Evolutionary conservation across 2,797 vertebrate genomes (phyloP), one percentile per base, ranked within the genome.

Genomic region (Bovichtus variegatus): DNA sequence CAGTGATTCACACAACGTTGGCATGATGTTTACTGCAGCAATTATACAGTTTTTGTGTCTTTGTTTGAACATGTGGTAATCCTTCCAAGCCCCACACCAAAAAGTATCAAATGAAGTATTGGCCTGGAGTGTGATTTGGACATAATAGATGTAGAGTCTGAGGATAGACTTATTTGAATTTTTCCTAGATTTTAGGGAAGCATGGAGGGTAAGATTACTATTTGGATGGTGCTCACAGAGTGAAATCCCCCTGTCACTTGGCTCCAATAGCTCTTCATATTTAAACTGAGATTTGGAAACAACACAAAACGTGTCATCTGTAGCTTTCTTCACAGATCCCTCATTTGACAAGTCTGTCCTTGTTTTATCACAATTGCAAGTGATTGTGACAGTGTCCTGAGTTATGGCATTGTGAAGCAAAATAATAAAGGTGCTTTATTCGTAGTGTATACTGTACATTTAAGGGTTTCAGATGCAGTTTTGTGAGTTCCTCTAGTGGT

Each of bases 401-500:
- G 25, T 29, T 15, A 6, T 34, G 13, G 9, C 21, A 16, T 27
- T 31, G n/a, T 21, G 27, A 44, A 9, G 15, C 18, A 41, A 13
- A 47, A 36, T 1, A 61, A 55, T 16, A 13, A 16, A 29, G 16
- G 1, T 25, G 5, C 57, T 36, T 65, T 51, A 6, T 43, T 40
- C 12, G 2, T 50, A 11, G 15, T 41, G 36, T 41, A 15, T 40
- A 51, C 5, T 29, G 16, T 61, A 36, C n/a, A n/a, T 38, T 11
- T 27, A 23, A 40, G 23, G 46, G 36, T 49, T 57, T n/a, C 53
- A 80, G 55, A 71, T 67, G 41, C 50, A 51, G 43, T 19, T 60
- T 34, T 81, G 44, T 43, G 18, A 66, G 21, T 38, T 62, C 53
- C 43, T 50, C 34, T 71, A 61, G 15, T 46, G 66, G 62, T 54